These are phyloP conservation scores for Tachyglossus aculeatus DNA, from an alignment of 2,797 vertebrate genomes.

Conservation along the genomic window DNA sequence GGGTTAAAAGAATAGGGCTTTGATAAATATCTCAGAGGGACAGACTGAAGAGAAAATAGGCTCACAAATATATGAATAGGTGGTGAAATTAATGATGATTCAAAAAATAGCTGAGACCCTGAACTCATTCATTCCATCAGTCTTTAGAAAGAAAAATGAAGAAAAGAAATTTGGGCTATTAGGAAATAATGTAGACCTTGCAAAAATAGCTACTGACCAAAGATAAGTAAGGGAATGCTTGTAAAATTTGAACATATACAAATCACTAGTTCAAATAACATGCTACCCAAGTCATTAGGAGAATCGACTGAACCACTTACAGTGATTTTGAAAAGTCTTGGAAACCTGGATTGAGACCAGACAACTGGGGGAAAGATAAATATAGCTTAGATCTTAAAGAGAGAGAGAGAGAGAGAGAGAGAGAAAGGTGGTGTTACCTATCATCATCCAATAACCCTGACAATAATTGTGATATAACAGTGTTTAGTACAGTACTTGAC, in stretches of 20 bases:
- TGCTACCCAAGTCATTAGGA: neutral
- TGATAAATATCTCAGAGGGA: too few species aligned
- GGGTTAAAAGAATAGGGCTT: neutral
- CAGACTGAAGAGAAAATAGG: neutral
- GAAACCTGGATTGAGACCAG: neutral
- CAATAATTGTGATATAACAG: too few species aligned
- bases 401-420: neutral
- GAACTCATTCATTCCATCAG: neutral
- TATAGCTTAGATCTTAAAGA: neutral
- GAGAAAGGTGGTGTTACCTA: too few species aligned
- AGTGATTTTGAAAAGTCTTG: neutral
- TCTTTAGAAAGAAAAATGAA: neutral
- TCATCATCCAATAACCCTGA: too few species aligned
- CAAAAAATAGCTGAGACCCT: neutral
- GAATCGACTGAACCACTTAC: neutral
- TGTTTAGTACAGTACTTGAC: too few species aligned
- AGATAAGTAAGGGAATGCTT: neutral
- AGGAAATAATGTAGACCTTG: neutral
- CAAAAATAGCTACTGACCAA: neutral
- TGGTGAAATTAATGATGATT: neutral
- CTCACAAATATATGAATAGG: neutral
- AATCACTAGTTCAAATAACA: neutral
- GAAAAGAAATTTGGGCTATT: neutral
- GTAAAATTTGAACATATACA: neutral
- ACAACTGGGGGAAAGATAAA: neutral